Percentiles rank a stretch among this genome's conserved stretches.
Evolutionary conservation across 2,888 invertebrate species (phyloP).

Genomic region (Baccha elongata): DNA sequence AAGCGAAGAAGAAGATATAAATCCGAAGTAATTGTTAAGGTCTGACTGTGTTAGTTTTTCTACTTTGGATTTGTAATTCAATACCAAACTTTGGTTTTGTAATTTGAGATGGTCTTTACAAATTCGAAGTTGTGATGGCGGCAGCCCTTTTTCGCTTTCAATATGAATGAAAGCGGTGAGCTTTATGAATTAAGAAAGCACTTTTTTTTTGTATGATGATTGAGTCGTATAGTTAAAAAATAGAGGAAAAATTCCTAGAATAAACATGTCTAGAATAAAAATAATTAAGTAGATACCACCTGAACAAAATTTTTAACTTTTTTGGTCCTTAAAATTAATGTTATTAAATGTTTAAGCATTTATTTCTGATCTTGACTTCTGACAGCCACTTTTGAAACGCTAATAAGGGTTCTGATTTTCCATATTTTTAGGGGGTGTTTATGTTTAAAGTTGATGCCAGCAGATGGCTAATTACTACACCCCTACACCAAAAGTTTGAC

Average conservation of each 20-base stretch:
- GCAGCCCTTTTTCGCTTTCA: conserved; percentile 40
- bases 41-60: neutral
- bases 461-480: conserved; percentile 69
- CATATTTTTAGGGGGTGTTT: neutral
- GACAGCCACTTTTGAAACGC: too few relatives aligned
- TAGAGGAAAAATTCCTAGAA: neutral
- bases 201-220: conserved; percentile 14
- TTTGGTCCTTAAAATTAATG: too few relatives aligned
- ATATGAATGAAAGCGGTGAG: conserved; percentile 71
- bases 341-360: too few relatives aligned
- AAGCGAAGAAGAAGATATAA: conserved; percentile 10
- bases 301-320: too few relatives aligned
- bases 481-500: too few relatives aligned
- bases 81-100: conserved; percentile 34
- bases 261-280: neutral
- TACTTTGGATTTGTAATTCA: conserved; percentile 19
- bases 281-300: too few relatives aligned
- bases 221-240: neutral
- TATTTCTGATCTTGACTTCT: too few relatives aligned
- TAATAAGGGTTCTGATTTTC: too few relatives aligned
- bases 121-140: conserved; percentile 57
- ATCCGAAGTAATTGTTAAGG: conserved; percentile 8
- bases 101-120: conserved; percentile 49
- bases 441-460: conserved; percentile 17
- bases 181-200: conserved; percentile 75